Evolutionary conservation across 2,113 vertebrate genomes (phyloP).

Genomic region (Lontra canadensis): DNA sequence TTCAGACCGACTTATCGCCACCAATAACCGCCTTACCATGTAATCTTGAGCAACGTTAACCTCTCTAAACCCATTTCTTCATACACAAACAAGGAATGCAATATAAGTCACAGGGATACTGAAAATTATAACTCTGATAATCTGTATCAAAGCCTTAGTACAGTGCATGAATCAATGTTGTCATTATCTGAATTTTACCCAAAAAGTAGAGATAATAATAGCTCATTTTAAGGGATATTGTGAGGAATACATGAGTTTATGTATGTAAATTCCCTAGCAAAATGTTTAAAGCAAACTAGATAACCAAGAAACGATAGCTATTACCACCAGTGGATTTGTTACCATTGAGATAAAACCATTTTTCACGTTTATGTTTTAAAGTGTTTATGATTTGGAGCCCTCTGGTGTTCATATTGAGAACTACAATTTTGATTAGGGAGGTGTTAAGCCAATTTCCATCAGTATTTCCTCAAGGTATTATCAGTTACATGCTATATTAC

Average conservation of each 20-base stretch:
- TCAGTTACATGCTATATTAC: not conserved
- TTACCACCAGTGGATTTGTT: not conserved
- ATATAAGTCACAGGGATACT: not conserved
- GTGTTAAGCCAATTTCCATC: not conserved
- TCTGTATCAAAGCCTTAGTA: not conserved
- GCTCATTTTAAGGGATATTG: not conserved
- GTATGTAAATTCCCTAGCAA: constrained; percentile 19
- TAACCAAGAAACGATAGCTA: constrained; percentile 46
- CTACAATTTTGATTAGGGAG: not conserved
- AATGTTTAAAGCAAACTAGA: constrained; percentile 2
- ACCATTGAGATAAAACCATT: not conserved
- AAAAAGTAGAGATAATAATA: not conserved
- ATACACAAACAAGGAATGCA: not conserved
- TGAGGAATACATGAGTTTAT: constrained; percentile 17
- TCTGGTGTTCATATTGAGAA: constrained; percentile 75
- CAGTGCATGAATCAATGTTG: not conserved
- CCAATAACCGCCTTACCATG: not conserved
- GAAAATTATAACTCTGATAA: not conserved
- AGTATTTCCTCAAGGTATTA: not conserved
- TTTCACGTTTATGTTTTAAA: not conserved
- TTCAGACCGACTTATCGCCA: not conserved
- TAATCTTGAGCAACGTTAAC: not conserved
- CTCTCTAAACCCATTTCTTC: not conserved
- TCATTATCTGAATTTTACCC: constrained; percentile 7
- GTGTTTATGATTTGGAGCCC: constrained; percentile 65